phyloP scores from a whole-genome alignment of 2,888 invertebrate genomes.

The Lamellibrachia satsuma region DNA sequence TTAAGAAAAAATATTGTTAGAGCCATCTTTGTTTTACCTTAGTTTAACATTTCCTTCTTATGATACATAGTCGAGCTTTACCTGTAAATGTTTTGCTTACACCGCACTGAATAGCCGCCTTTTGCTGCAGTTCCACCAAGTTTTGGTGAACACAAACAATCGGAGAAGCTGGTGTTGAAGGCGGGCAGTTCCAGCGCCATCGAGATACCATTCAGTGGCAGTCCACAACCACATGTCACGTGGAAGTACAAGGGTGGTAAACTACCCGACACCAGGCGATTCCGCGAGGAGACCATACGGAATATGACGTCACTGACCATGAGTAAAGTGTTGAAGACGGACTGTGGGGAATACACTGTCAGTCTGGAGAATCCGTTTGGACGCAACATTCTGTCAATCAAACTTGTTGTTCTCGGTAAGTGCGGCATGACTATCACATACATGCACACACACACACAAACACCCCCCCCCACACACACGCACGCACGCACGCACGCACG shows the following conservation, averaged over 20 bases:
- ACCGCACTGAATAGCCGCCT: neutral
- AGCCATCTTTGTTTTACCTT: neutral
- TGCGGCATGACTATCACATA: constrained; percentile 54
- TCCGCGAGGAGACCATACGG: constrained; percentile 39
- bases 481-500: neutral
- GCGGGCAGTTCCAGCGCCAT: constrained; percentile 43
- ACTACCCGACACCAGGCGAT: constrained; percentile 35
- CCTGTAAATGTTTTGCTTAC: neutral
- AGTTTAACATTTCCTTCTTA: neutral
- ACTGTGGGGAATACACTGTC: constrained; percentile 45
- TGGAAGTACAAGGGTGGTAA: constrained; percentile 44
- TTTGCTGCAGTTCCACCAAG: constrained; percentile 39
- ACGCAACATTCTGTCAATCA: constrained; percentile 62
- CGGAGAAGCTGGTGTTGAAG: constrained; percentile 42
- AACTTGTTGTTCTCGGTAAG: constrained; percentile 70
- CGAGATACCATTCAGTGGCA: constrained; percentile 46
- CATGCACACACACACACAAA: neutral
- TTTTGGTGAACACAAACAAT: constrained; percentile 39
- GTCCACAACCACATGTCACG: constrained; percentile 44
- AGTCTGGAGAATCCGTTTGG: constrained; percentile 87
- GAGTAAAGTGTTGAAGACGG: constrained; percentile 51
- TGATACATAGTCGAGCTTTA: neutral
- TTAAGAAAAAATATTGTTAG: too few species aligned
- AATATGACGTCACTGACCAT: constrained; percentile 41
- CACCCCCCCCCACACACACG: neutral